phyloP scores from a whole-genome alignment of 2,888 invertebrate species.

The Cabera pusaria region DNA sequence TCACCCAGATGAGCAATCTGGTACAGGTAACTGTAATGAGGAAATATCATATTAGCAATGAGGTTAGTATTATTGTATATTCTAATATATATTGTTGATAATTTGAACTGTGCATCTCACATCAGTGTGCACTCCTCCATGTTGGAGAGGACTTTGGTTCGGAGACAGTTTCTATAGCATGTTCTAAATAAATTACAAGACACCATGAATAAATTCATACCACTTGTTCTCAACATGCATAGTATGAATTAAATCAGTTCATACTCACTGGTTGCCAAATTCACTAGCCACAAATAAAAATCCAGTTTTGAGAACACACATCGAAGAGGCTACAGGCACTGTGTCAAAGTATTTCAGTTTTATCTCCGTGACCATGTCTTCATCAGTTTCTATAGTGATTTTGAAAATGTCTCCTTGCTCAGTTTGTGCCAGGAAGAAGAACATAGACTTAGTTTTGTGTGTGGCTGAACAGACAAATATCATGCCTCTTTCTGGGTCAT shows the following conservation, averaged over 20 bases:
- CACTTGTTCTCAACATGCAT: slow-evolving; percentile 33
- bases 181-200: slow-evolving; percentile 41
- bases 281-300: slow-evolving; percentile 99
- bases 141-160: slow-evolving; percentile 85
- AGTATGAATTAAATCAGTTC: slow-evolving; percentile 9
- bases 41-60: no score
- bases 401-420: slow-evolving; percentile 96
- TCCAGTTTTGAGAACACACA: slow-evolving; percentile 99
- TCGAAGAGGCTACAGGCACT: slow-evolving; percentile 96
- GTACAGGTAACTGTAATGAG: slow-evolving; percentile 91
- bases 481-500: slow-evolving; percentile 99
- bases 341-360: slow-evolving; percentile 99
- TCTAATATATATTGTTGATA: not conserved
- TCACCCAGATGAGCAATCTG: slow-evolving; percentile 99
- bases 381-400: slow-evolving; percentile 98
- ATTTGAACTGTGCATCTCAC: slow-evolving; percentile 69
- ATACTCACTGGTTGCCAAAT: slow-evolving; percentile 99
- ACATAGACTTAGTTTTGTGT: slow-evolving; percentile 99
- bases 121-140: slow-evolving; percentile 85
- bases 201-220: slow-evolving; percentile 19
- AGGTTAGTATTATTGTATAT: not conserved
- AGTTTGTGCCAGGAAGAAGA: slow-evolving; percentile 99
- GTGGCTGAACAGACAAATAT: slow-evolving; percentile 99
- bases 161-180: slow-evolving; percentile 78
- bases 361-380: slow-evolving; percentile 99